phyloP scores from a whole-genome alignment of 1,140 invertebrate species.

The Cyphomyrmex costatus region DNA sequence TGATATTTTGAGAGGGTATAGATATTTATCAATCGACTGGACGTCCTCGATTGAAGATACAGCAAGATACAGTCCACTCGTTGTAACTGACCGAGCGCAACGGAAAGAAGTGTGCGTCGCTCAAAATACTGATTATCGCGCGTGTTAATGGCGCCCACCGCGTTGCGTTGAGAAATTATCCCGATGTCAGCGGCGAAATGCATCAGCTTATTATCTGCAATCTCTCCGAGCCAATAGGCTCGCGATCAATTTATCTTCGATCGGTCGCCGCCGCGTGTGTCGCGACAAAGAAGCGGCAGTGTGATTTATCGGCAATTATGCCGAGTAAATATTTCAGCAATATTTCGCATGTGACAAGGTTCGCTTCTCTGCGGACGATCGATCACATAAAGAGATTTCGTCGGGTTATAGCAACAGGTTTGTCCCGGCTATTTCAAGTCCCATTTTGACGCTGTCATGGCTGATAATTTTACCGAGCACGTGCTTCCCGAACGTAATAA shows the following conservation, averaged over 20 bases:
- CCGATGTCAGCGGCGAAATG: conserved; percentile 26
- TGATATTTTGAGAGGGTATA: background rate
- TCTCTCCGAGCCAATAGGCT: background rate
- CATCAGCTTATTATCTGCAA: conserved; percentile 50
- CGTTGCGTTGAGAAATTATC: conserved; percentile 61
- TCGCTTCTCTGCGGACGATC: background rate
- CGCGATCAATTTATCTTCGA: conserved; percentile 60
- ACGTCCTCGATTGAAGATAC: background rate
- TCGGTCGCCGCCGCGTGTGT: background rate
- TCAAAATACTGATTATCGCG: conserved; percentile 61
- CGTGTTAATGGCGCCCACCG: background rate
- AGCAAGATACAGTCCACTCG: background rate
- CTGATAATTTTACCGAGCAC: conserved; percentile 24
- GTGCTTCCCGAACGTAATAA: background rate
- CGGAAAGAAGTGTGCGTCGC: background rate
- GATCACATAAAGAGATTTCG: conserved; percentile 1
- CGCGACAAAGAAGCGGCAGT: conserved; percentile 28
- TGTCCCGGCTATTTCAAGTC: background rate
- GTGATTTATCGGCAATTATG: conserved; percentile 55
- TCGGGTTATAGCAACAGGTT: conserved; percentile 60
- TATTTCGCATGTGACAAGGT: background rate
- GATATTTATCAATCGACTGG: background rate
- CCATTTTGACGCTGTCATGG: conserved; percentile 7
- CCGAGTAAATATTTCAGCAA: conserved; percentile 55
- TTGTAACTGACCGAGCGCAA: background rate